Percentiles rank a stretch among this genome's conserved stretches.
phyloP scores from a whole-genome alignment of 2,797 vertebrate genomes.

The Hypotaenidia okinawae region DNA sequence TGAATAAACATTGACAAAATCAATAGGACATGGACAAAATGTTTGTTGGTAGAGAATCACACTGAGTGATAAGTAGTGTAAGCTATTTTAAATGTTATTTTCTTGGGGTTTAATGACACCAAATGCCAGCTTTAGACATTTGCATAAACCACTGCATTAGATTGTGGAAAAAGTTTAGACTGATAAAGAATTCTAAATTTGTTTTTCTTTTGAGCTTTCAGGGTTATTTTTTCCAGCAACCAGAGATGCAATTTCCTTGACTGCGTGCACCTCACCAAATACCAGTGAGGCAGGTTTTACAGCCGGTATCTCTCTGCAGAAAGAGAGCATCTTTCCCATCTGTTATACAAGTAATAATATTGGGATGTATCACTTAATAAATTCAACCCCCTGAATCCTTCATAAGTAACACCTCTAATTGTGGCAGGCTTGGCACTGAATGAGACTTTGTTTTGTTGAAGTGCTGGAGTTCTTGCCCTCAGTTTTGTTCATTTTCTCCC shows the following conservation, averaged over 20 bases:
- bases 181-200: background rate
- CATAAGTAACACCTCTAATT: background rate
- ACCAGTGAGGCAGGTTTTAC: background rate
- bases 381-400: background rate
- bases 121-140: background rate
- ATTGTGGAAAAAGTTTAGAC: background rate
- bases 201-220: background rate
- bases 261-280: background rate
- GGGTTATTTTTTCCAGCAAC: background rate
- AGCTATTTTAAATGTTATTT: background rate
- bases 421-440: background rate
- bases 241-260: background rate
- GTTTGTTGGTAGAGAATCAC: background rate
- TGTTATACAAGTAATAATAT: background rate
- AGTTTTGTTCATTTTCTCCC: background rate
- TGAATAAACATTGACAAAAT: background rate
- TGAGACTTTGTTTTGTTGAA: background rate
- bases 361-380: background rate
- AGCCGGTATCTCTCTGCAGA: background rate
- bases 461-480: background rate
- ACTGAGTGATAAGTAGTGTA: background rate
- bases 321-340: background rate
- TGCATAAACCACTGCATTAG: background rate
- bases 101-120: background rate
- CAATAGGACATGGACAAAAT: background rate